Base-by-base conservation (phyloP, 2,113 vertebrate genomes). In the Nerophis lumbriciformis region DNA sequence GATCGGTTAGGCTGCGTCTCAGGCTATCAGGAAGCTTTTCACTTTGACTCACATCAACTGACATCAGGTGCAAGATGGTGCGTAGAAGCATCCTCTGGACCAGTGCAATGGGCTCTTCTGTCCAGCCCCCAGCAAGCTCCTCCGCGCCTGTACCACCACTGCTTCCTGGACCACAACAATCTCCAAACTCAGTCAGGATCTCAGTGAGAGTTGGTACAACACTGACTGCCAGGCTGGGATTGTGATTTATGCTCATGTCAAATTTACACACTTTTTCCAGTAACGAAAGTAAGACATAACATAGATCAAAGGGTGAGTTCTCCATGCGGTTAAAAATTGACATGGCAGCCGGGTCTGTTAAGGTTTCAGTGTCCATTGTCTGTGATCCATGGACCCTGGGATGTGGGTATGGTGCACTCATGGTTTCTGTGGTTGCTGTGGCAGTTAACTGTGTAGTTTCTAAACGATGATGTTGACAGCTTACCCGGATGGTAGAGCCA, bases 211-310 rank as follows among this genome's bases (percentile, higher is more conserved):
- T 94, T 16, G 94, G 94, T 36, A 97, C 93, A 0, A 99, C 94
- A 3, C 91, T 93, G 5, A 90, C 88, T 4, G 92, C 91, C 51
- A 96, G 85, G 48, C 90, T 85, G n/a, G 94, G 94, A 74, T 87
- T 94, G 80, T 93, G 93, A 86, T 93, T 97, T 68, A 95, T 88
- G 78, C 83, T 78, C 85, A 92, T 89, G 87, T 99, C 95, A 80
- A 97, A 95, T 65, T 92, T 95, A 69, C 94, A 98, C 53, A 99
- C 93, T 67, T 99, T 99, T 83, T 97, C 94, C 61, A 99, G 74
- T 37, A 98, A 87, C 12, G 95, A 97, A 15, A 99, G 82, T 59
- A 99, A 87, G 60, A 99, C 92, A 39, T 82, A 90, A 78, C 97
- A 97, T 63, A 99, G 90, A 57, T 97, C 94, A 80, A 98, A 98